Evolutionary conservation across 2,113 vertebrate species (phyloP).

Genomic region (Salvelinus namaycush): DNA sequence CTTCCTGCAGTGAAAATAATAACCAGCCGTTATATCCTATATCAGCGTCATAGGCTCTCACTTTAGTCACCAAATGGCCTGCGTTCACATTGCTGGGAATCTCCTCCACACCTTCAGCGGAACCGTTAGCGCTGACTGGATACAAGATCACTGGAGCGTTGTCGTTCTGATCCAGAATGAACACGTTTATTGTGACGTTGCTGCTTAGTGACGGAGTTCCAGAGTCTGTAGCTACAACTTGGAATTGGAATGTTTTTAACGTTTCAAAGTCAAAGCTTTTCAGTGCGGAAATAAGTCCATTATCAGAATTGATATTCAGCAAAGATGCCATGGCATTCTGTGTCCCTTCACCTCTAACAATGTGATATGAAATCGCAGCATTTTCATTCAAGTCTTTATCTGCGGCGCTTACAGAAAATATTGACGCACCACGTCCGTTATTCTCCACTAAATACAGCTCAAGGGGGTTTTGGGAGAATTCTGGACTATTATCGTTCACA

Average conservation of each 20-base stretch:
- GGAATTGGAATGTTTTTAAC: slow-evolving; percentile 36
- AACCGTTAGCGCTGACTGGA: too few relatives aligned
- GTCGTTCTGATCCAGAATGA: too few relatives aligned
- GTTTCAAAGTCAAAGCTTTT: slow-evolving; percentile 59
- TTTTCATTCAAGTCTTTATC: slow-evolving; percentile 61
- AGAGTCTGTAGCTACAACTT: slow-evolving; percentile 14
- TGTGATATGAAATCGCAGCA: slow-evolving; percentile 50
- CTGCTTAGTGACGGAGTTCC: too few relatives aligned
- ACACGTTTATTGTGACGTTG: too few relatives aligned
- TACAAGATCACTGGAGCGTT: too few relatives aligned
- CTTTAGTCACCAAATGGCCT: too few relatives aligned
- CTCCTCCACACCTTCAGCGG: too few relatives aligned
- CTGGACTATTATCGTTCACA: slow-evolving; percentile 55
- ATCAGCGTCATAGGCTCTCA: too few relatives aligned
- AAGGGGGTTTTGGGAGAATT: slow-evolving; percentile 37
- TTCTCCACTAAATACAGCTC: slow-evolving; percentile 62
- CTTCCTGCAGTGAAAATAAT: too few relatives aligned
- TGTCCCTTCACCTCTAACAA: slow-evolving; percentile 15
- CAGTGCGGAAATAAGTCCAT: slow-evolving; percentile 37
- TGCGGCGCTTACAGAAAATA: slow-evolving; percentile 54
- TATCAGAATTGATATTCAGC: slow-evolving; percentile 52
- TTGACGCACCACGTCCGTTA: slow-evolving; percentile 37
- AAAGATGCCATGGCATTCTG: slow-evolving; percentile 38
- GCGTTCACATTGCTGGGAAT: too few relatives aligned
- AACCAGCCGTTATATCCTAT: too few relatives aligned